These are phyloP conservation scores for Eupithecia inturbata DNA, from an alignment of 2,888 invertebrate species.

Conservation along the genomic window DNA sequence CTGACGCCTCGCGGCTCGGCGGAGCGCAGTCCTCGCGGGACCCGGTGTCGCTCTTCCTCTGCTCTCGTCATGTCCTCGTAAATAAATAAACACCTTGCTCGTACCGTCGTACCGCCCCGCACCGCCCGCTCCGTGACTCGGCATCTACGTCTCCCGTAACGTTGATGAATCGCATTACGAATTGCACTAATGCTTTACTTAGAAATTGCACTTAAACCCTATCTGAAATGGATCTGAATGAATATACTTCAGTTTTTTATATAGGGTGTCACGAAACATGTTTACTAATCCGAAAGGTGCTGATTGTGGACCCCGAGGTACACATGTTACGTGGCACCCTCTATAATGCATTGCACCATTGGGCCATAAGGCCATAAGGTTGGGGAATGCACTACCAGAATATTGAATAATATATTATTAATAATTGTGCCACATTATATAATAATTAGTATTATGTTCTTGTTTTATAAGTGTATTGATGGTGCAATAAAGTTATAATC, in stretches of 20 bases:
- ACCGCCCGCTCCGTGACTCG: slow-evolving; percentile 59
- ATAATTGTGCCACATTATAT: too few relatives aligned
- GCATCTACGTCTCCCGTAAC: slow-evolving; percentile 56
- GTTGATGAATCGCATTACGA: slow-evolving; percentile 55
- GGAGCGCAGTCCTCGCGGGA: slow-evolving; percentile 74
- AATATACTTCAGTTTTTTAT: background rate
- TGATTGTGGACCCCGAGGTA: too few relatives aligned
- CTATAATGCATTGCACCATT: too few relatives aligned
- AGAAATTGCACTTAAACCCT: background rate
- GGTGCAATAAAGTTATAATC: too few relatives aligned
- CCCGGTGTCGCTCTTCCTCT: slow-evolving; percentile 63
- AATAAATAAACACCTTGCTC: slow-evolving; percentile 75
- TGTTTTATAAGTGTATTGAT: too few relatives aligned
- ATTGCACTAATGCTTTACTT: slow-evolving; percentile 45
- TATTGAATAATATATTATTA: too few relatives aligned
- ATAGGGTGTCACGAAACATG: too few relatives aligned
- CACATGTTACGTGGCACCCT: too few relatives aligned
- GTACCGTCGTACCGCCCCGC: slow-evolving; percentile 39
- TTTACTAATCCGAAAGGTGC: too few relatives aligned
- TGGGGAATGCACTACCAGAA: too few relatives aligned
- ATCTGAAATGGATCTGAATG: slow-evolving; percentile 2
- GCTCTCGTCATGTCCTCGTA: slow-evolving; percentile 71
- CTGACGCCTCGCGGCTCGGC: slow-evolving; percentile 60
- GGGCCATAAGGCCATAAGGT: too few relatives aligned
- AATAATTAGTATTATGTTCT: too few relatives aligned